phyloP scores from a whole-genome alignment of 2,797 vertebrate species.

The Oceanodroma leucorhoa region DNA sequence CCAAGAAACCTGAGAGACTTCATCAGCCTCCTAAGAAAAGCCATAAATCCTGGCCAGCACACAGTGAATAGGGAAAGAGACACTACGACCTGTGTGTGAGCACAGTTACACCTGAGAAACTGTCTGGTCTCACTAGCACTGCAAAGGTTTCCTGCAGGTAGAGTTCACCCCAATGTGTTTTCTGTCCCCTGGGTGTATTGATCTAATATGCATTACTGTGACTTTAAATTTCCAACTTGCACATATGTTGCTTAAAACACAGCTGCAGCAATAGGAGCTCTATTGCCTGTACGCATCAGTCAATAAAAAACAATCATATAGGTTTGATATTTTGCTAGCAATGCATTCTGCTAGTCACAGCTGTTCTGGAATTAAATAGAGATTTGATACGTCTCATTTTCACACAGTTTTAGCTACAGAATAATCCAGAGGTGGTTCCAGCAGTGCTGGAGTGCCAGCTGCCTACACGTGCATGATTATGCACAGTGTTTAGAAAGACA shows the following conservation, averaged over 20 bases:
- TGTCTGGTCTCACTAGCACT: background rate
- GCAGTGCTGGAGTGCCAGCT: background rate
- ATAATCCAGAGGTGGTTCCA: background rate
- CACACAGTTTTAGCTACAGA: background rate
- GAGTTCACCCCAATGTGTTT: background rate
- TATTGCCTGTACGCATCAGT: background rate
- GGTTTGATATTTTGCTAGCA: background rate
- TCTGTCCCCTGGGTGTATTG: background rate
- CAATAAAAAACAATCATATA: background rate
- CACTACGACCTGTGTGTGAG: background rate
- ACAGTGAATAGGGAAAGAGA: background rate
- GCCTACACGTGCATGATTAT: fast-evolving
- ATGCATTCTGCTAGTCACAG: background rate
- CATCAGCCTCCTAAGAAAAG: background rate
- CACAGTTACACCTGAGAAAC: background rate
- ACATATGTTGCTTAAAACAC: background rate
- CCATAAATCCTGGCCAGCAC: background rate
- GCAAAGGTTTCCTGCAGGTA: background rate
- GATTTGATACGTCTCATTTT: background rate
- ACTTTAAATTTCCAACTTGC: background rate
- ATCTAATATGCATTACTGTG: background rate
- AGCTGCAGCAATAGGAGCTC: background rate
- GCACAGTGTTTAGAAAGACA: background rate
- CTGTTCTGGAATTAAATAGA: background rate
- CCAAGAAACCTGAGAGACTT: background rate